phyloP scores from a whole-genome alignment of 2,797 vertebrate species.

The Xiphorhynchus erythropygius region DNA sequence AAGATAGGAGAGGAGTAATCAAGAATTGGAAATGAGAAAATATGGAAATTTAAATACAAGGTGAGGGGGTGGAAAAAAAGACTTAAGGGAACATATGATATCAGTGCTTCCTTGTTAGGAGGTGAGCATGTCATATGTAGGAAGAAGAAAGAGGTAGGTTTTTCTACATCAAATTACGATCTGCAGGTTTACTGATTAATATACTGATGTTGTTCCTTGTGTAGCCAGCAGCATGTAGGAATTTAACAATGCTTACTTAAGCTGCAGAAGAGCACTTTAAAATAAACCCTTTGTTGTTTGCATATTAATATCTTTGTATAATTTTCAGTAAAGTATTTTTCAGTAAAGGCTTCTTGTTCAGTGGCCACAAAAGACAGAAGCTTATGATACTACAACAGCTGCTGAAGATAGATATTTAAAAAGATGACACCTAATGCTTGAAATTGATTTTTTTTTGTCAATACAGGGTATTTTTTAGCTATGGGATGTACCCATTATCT shows the following conservation, averaged over 20 bases:
- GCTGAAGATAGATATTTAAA: neutral
- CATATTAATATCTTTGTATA: neutral
- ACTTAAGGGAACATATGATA: neutral
- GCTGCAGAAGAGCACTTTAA: neutral
- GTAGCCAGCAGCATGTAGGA: neutral
- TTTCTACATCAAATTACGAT: neutral
- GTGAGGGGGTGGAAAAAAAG: neutral
- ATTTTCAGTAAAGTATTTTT: neutral
- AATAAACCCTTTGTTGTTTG: neutral
- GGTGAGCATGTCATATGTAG: accelerated
- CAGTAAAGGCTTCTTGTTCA: neutral
- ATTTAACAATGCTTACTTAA: neutral
- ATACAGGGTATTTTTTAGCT: neutral
- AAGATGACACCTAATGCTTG: neutral
- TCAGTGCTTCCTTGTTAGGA: neutral
- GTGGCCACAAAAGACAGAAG: neutral
- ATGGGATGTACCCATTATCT: neutral
- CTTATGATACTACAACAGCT: neutral
- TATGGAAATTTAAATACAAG: neutral
- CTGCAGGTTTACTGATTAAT: neutral
- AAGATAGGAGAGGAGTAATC: neutral
- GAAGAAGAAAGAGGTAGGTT: neutral
- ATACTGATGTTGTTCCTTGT: neutral
- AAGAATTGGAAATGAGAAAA: neutral
- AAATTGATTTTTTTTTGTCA: neutral